Evolutionary conservation across 2,888 invertebrate species (phyloP).

Genomic region (Anoncus sp.): DNA sequence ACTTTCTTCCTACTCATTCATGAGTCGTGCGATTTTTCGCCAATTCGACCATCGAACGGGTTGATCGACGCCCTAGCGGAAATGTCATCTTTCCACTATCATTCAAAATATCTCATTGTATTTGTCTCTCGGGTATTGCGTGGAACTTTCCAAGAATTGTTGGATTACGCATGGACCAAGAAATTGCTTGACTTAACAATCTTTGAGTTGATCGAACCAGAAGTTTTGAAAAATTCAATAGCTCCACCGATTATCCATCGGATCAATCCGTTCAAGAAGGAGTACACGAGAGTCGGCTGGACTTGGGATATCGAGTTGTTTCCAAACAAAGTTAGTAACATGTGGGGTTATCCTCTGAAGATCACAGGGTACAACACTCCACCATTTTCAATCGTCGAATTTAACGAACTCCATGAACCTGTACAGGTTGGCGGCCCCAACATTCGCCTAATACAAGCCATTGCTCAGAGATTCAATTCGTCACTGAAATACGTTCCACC

Average conservation of each 20-base stretch:
- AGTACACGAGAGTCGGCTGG: conserved; percentile 33
- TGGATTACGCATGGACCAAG: conserved; percentile 57
- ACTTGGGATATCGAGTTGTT: conserved; percentile 48
- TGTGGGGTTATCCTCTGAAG: conserved; percentile 62
- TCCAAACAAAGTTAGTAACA: conserved; percentile 65
- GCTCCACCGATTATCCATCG: conserved; percentile 52
- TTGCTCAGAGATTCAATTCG: conserved; percentile 63
- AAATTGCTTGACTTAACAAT: conserved; percentile 60
- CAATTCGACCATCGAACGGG: not conserved
- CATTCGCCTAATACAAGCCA: conserved; percentile 1
- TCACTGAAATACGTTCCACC: too few relatives aligned
- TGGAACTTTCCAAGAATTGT: conserved; percentile 40
- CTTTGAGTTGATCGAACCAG: conserved; percentile 46
- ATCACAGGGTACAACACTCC: conserved; percentile 17
- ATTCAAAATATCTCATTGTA: conserved; percentile 46
- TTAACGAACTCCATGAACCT: conserved; percentile 17
- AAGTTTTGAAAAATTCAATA: not conserved
- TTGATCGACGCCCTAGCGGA: conserved; percentile 31
- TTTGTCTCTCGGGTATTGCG: not conserved
- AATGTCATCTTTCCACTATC: conserved; percentile 40
- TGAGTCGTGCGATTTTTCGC: not conserved
- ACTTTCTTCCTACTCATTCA: conserved; percentile 25
- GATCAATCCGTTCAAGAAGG: conserved; percentile 59
- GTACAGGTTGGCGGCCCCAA: conserved; percentile 28
- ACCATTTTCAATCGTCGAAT: conserved; percentile 34